A percentile compares a stretch with the other conserved stretches of the same genome.
These are phyloP conservation scores for Sylvia borin DNA, from an alignment of 2,797 vertebrate species.

Conservation along the genomic window DNA sequence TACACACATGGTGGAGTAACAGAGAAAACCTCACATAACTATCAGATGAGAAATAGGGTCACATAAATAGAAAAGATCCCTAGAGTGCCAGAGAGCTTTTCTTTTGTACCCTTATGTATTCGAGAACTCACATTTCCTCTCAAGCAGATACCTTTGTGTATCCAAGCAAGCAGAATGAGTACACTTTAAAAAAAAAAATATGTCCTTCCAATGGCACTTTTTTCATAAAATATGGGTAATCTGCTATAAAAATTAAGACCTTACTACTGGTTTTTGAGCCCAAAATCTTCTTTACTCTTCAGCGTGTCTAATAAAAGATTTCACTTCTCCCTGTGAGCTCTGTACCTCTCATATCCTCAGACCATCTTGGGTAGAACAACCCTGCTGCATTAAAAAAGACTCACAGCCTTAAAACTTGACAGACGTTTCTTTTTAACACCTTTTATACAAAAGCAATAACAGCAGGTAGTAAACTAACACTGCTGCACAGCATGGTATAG, in stretches of 20 bases:
- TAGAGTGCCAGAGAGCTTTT: neutral
- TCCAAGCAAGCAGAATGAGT: neutral
- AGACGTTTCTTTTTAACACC: constrained; percentile 58
- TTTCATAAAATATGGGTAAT: neutral
- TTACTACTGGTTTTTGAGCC: neutral
- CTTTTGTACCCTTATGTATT: neutral
- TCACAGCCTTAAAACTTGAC: constrained; percentile 51
- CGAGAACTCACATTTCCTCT: neutral
- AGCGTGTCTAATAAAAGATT: neutral
- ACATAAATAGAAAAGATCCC: neutral
- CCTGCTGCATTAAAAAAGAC: constrained; percentile 1
- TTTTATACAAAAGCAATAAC: constrained; percentile 55
- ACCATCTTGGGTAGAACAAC: constrained; percentile 2
- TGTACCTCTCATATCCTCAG: neutral
- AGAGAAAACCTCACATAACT: neutral
- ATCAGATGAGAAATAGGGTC: neutral
- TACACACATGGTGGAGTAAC: neutral
- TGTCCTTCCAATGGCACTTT: neutral
- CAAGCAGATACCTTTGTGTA: neutral
- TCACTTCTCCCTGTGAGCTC: neutral
- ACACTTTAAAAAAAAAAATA: neutral
- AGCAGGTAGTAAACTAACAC: constrained; percentile 59
- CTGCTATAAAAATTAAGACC: neutral
- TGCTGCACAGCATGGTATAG: constrained; percentile 16
- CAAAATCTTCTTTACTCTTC: neutral